Base-by-base conservation (phyloP, 2,888 invertebrate species). In the Apodemia mormo region DNA sequence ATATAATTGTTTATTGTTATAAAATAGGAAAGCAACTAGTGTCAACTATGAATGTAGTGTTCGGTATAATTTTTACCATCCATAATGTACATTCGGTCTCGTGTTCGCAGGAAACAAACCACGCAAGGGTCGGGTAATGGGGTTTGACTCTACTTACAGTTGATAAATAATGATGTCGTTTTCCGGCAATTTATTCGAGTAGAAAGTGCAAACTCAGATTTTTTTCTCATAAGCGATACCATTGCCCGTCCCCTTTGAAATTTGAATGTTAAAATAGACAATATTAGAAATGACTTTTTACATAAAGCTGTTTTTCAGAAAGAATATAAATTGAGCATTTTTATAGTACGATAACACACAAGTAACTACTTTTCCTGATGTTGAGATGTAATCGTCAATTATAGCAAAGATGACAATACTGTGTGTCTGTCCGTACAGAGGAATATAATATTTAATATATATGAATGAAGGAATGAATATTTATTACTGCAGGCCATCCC, bases 81-180 rank as follows among this genome's bases (percentile, higher is more conserved):
- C 49, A 49, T 49, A 12, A 49, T 52, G n/a, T 52, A 52, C n/a
- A 52, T 52, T 49, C 14, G 49, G 49, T 49, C 12, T n/a, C 12
- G 29, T 29, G 30, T 58, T 29, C 58, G 58, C 30, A 30, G 58
- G 29, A 10, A 58, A 58, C 29, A 58, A 30, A 58, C 58, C 58
- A 58, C 58, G 58, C 58, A 30, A 58, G 58, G 58, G 58, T 58
- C 58, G 58, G 30, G 30, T 58, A 58, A 58, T 58, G 30, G 58
- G 30, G 58, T 61, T 61, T 61, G 30, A 61, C 61, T 33, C 61
- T 61, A 30, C 30, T 61, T 61, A 61, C 30, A 61, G 61, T 61
- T 61, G 61, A 61, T 61, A 61, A 61, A 61, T 61, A 61, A 61
- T 61, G 61, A 61, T 61, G 61, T 30, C 61, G 30, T 61, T 61